These are phyloP conservation scores for Condylura cristata DNA, from an alignment of 2,113 vertebrate genomes.

Conservation along the genomic window DNA sequence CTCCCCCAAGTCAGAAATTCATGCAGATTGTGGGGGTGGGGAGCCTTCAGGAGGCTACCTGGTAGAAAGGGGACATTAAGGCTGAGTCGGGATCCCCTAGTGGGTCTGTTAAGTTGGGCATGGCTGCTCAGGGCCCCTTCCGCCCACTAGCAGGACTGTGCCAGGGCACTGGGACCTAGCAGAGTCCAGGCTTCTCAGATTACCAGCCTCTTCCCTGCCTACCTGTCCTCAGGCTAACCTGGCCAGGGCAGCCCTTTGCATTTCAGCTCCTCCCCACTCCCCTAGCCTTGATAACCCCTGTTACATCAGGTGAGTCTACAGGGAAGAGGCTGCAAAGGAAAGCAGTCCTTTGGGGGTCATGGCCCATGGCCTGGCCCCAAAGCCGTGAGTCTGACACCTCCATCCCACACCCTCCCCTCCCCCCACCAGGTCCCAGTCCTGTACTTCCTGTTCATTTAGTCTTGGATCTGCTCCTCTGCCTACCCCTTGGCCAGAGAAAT, in stretches of 20 bases:
- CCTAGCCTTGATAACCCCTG: neutral
- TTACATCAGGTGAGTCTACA: neutral
- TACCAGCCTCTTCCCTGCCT: conserved; percentile 62
- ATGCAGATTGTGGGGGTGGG: neutral
- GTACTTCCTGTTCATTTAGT: neutral
- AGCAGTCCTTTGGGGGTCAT: conserved; percentile 27
- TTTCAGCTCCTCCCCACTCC: neutral
- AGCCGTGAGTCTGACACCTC: conserved; percentile 28
- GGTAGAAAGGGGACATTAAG: neutral
- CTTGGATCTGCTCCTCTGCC: neutral
- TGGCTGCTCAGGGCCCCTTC: neutral
- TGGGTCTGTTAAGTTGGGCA: neutral
- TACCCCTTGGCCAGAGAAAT: neutral
- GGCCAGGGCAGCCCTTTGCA: conserved; percentile 2
- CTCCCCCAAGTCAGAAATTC: neutral
- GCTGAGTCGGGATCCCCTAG: neutral
- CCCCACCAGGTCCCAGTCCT: neutral
- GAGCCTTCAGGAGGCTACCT: neutral
- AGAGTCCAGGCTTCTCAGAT: conserved; percentile 45
- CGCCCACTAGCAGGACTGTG: neutral
- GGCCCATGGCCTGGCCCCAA: neutral
- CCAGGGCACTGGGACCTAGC: neutral
- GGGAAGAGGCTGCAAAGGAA: neutral
- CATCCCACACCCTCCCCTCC: neutral
- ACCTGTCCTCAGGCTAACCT: conserved; percentile 62